Base-by-base conservation (phyloP, 2,797 vertebrate species). In the Ceryle rudis region DNA sequence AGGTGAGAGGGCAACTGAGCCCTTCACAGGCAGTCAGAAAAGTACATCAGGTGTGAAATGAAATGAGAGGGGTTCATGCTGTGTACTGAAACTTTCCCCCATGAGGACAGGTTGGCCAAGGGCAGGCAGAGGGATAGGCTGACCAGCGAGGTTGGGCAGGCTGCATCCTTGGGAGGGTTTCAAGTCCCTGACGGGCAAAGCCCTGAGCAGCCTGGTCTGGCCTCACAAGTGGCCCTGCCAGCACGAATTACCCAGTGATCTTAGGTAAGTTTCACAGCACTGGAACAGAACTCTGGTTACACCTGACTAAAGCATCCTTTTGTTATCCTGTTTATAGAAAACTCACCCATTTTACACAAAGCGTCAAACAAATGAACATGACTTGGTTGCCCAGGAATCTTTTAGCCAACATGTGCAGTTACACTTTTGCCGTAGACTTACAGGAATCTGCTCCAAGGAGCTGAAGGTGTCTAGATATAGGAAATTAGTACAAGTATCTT, bases 401-500 rank as follows among this genome's bases (percentile, higher is more conserved):
- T 54, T 35, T 37, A 81, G 20, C 71, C 58, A 70, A 41, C 18
- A 25, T 73, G 31, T 0, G 1, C 1, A 3, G 60, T 49, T 62
- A 29, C 17, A 19, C 25, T 74, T 91, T 42, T 64, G 66, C 64
- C 18, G 0, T 9, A 67, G 60, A 60, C 14, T 71, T n/a, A 14
- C 18, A 14, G 11, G 35, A 70, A 28, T 58, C 44, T 81, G 17
- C 55, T 95, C 51, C 82, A 74, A 14, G 2, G 15, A 94, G 12
- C 19, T 92, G 64, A 80, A 85, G 65, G 51, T 78, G 37, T 33
- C 60, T 90, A 25, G 51, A 55, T 75, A 58, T 39, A 91, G 58
- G 80, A 88, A 86, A 92, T 83, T 12, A 69, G 33, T 77, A 41
- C 21, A 83, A 78, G 22, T 78, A 75, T 20, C 22, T 75, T 95